Evolutionary conservation across 2,113 vertebrate species (phyloP).

Genomic region (Alectura lathami): DNA sequence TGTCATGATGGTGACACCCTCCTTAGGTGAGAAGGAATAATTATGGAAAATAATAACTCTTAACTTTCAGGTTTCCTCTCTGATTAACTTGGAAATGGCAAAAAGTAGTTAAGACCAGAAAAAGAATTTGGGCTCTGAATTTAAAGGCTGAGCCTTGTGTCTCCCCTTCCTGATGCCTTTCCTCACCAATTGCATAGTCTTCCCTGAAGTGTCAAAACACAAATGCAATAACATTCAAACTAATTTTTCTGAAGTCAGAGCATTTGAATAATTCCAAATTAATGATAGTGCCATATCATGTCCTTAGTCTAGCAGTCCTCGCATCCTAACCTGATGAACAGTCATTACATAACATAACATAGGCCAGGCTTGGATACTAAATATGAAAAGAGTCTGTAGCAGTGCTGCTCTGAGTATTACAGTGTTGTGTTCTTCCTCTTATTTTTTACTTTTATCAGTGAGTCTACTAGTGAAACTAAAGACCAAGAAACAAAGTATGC

Average conservation of each 20-base stretch:
- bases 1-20: not conserved
- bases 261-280: slow-evolving; percentile 21
- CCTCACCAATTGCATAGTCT: not conserved
- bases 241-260: not conserved
- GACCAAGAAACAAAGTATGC: not conserved
- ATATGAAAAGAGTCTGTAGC: not conserved
- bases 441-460: not conserved
- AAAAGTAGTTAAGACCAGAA: not conserved
- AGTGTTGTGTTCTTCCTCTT: not conserved
- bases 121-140: not conserved
- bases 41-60: not conserved
- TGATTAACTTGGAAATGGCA: not conserved
- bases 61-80: not conserved
- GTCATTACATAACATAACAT: not conserved
- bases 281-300: not conserved
- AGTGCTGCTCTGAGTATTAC: not conserved
- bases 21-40: not conserved
- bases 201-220: not conserved
- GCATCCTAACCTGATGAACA: not conserved
- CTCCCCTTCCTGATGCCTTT: not conserved
- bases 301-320: not conserved
- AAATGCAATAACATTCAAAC: not conserved
- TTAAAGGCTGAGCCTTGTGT: not conserved
- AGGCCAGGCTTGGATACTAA: not conserved
- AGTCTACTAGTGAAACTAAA: not conserved